Conservation (phyloP, 1,140 invertebrate genomes). For the Drosophila pseudoananassae region DNA sequence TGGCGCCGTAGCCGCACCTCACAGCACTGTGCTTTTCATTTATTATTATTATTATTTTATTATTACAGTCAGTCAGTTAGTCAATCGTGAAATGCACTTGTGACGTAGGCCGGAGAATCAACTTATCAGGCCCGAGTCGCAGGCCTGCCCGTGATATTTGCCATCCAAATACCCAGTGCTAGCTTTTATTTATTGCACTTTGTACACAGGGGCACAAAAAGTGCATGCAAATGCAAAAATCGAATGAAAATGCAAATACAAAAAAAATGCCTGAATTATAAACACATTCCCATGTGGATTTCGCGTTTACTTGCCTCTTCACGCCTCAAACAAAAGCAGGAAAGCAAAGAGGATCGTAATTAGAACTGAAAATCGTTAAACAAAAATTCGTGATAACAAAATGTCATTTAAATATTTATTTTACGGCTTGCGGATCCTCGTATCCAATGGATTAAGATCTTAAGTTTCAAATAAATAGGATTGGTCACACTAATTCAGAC, state of each 20-base stretch:
- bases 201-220: conserved; percentile 46
- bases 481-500: no score
- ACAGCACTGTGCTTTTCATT: conserved; percentile 13
- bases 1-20: conserved; percentile 67
- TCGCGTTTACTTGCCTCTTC: conserved; percentile 32
- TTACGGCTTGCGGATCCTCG: not conserved
- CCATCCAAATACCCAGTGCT: not conserved
- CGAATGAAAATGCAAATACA: conserved; percentile 34
- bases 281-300: conserved; percentile 12
- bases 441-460: conserved; percentile 25
- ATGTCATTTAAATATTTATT: conserved; percentile 43
- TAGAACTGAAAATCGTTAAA: conserved; percentile 34
- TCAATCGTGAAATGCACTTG: conserved; percentile 40
- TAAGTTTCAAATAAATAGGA: no score
- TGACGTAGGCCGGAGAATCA: conserved; percentile 57
- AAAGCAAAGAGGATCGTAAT: conserved; percentile 24
- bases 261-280: not conserved
- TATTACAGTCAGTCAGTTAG: conserved; percentile 34
- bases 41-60: conserved; percentile 19
- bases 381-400: conserved; percentile 50
- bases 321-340: conserved; percentile 34
- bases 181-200: conserved; percentile 67
- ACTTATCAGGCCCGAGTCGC: conserved; percentile 18
- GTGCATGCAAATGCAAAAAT: conserved; percentile 54
- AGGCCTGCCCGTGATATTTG: conserved; percentile 38